phyloP scores from a whole-genome alignment of 2,797 vertebrate species.

The Neosalanx taihuensis region DNA sequence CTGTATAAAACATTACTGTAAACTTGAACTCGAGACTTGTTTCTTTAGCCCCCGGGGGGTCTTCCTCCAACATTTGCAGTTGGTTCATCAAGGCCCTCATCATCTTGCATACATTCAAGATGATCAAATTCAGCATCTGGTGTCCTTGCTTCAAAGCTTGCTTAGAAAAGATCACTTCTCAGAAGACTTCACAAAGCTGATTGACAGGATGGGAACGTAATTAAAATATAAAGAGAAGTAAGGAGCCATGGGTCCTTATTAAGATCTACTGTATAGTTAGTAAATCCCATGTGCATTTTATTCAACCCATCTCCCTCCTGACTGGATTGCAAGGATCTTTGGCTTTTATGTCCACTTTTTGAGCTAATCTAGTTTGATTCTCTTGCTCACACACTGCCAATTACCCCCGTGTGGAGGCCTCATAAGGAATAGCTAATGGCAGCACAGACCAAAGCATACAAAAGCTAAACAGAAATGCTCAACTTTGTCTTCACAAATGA shows the following conservation, averaged over 20 bases:
- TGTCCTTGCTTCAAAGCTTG: slow-evolving; percentile 58
- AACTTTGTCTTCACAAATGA: background rate
- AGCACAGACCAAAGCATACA: slow-evolving; percentile 45
- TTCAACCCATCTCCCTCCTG: slow-evolving; percentile 12
- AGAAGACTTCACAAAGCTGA: slow-evolving; percentile 59
- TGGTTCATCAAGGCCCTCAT: slow-evolving; percentile 39
- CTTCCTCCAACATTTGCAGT: too few species aligned
- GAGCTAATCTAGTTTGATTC: slow-evolving; percentile 49
- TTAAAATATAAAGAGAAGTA: slow-evolving; percentile 59
- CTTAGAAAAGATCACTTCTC: slow-evolving; percentile 52
- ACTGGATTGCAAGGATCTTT: slow-evolving; percentile 20
- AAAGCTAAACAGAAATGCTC: slow-evolving; percentile 7
- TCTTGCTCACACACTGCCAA: slow-evolving; percentile 58
- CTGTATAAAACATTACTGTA: background rate
- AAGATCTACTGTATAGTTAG: slow-evolving; percentile 43
- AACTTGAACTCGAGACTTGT: background rate
- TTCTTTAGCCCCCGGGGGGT: background rate
- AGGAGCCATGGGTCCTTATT: slow-evolving; percentile 61
- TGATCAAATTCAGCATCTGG: slow-evolving; percentile 52
- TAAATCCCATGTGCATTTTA: slow-evolving; percentile 54
- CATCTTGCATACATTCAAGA: slow-evolving; percentile 34
- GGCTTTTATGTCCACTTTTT: slow-evolving; percentile 49
- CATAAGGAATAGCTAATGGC: slow-evolving; percentile 63
- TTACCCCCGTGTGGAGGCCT: slow-evolving; percentile 50
- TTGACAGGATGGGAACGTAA: slow-evolving; percentile 63